Evolutionary conservation across 1,140 invertebrate genomes (phyloP), one percentile per base, ranked within the genome.

Genomic region (Leptopilina clavipes): DNA sequence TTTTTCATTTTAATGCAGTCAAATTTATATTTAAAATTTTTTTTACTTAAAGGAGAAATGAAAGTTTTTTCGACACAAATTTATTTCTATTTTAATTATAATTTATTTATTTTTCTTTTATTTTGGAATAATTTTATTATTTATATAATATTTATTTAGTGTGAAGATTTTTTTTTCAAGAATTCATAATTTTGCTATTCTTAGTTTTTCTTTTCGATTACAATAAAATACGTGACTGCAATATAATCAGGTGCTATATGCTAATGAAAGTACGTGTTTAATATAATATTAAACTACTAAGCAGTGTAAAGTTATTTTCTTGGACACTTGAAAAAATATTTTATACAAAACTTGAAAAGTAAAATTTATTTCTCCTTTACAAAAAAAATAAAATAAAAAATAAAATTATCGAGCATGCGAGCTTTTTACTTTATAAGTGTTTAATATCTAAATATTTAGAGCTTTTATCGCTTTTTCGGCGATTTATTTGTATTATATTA

Each of bases 241-340:
- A 59, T 52, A 52, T 59, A 25, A 12, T n/a, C 22, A 59, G 18
- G 19, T 59, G 22, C 11, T n/a, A n/a, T 25, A 59, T 59, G 19
- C 56, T 59, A 31, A 59, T 59, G 19, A 59, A 14, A 59, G 9
- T 19, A 59, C 56, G 56, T 22, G 56, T 59, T 59, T n/a, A 8
- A 17, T 17, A 17, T 17, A 31, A n/a, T n/a, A n/a, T n/a, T 31
- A 3, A 31, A 31, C 25, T 31, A 31, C 6, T 31, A 3, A 3
- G 25, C 25, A 31, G 25, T 31, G 25, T 6, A 31, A 31, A 31
- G 25, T 31, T 3, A 31, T 31, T 52, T 52, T 52, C 48, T 52
- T 31, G 6, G 52, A 54, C 52, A 40, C 8, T 40, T 31, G 25
- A 40, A 40, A 40, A 40, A 40, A 40, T 40, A n/a, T n/a, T n/a